Evolutionary conservation across 2,113 vertebrate genomes (phyloP).

Genomic region (Neopipo cinnamomea): DNA sequence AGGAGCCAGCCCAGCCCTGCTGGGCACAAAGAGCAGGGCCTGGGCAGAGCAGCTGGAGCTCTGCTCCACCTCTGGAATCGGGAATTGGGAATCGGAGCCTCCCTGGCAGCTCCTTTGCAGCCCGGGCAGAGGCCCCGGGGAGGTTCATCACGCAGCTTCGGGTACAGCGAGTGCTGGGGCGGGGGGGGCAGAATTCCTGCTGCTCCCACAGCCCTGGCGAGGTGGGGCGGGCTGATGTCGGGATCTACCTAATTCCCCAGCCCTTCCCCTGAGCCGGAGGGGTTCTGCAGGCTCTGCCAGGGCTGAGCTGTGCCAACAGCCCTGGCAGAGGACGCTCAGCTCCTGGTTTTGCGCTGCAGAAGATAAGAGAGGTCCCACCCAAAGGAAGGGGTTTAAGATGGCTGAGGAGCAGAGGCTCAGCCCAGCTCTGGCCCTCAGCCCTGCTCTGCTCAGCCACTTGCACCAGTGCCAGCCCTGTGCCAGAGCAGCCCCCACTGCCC

Average conservation of each 20-base stretch:
- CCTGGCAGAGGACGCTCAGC: not conserved
- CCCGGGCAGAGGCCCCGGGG: not conserved
- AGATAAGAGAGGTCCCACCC: not conserved
- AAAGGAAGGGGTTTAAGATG: not conserved
- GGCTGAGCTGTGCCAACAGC: not conserved
- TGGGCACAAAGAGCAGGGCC: not conserved
- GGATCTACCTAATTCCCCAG: not conserved
- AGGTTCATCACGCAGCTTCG: not conserved
- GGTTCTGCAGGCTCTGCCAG: not conserved
- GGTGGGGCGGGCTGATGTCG: not conserved
- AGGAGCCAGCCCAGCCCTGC: not conserved
- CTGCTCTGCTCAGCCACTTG: not conserved
- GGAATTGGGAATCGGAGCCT: not conserved
- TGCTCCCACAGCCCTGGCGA: fast-evolving
- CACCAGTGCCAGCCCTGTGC: not conserved
- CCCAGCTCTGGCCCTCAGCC: not conserved
- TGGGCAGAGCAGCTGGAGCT: not conserved
- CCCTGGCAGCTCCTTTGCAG: not conserved
- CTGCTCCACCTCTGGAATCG: fast-evolving
- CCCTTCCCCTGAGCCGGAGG: not conserved
- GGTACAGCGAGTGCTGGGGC: fast-evolving
- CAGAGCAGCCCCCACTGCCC: not conserved
- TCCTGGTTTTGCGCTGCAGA: not conserved
- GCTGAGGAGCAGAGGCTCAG: not conserved
- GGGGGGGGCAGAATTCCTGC: not conserved